Evolutionary conservation across 2,113 vertebrate genomes (phyloP).

Genomic region (Geothlypis trichas): DNA sequence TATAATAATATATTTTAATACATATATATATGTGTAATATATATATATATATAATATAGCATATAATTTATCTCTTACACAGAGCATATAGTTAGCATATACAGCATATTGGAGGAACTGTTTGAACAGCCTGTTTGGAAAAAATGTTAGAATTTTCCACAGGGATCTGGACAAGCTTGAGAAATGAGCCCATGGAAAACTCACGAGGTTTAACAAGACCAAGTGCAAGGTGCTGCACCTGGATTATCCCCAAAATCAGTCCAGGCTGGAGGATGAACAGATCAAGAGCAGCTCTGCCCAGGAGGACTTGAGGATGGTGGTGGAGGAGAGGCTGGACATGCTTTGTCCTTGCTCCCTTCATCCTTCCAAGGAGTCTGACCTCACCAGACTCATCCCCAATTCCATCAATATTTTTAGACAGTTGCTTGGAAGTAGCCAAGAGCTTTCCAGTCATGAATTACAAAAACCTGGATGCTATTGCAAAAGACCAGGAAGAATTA

Average conservation of each 20-base stretch:
- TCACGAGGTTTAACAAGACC: no score
- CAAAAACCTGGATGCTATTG: background rate
- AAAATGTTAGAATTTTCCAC: no score
- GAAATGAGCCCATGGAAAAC: no score
- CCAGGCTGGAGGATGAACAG: background rate
- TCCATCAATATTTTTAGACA: background rate
- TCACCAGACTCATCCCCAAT: background rate
- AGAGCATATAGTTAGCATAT: no score
- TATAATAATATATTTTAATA: no score
- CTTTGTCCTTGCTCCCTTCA: background rate
- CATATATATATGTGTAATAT: no score
- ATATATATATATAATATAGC: no score
- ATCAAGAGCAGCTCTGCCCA: background rate
- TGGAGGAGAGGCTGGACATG: background rate
- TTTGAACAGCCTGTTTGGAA: no score
- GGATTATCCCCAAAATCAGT: background rate
- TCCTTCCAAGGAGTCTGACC: background rate
- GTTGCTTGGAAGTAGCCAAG: background rate
- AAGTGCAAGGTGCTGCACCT: no score
- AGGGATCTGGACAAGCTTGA: no score
- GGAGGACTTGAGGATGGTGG: background rate
- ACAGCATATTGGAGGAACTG: no score
- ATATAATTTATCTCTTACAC: no score
- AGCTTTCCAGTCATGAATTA: background rate
- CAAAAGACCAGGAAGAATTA: background rate